Percentiles rank a stretch among this genome's conserved stretches.
Conservation (phyloP, 2,113 vertebrate species). For the Myrmecophaga tridactyla region DNA sequence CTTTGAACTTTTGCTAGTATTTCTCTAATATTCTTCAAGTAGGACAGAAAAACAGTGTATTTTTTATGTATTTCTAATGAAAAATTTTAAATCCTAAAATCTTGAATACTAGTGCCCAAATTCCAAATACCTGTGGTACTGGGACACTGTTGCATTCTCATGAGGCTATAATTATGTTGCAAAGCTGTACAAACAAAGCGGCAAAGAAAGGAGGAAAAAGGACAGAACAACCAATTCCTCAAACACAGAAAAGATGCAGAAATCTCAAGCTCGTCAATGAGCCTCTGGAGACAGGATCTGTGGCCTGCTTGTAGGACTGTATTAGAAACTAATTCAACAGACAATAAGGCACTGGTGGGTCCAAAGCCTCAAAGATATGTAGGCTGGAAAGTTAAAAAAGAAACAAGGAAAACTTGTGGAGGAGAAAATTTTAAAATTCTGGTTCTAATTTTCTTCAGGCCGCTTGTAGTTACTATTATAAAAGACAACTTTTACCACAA, state of each 20-base stretch:
- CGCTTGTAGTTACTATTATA: rapidly evolving
- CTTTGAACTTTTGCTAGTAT: neutral
- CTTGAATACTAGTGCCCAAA: neutral
- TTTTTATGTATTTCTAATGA: neutral
- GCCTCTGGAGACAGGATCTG: neutral
- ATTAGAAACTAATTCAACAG: neutral
- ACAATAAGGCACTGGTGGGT: rapidly evolving
- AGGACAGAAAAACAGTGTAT: neutral
- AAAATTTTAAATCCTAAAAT: slow-evolving; percentile 20
- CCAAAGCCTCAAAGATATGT: neutral
- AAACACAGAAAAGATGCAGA: neutral
- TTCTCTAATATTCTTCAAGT: neutral
- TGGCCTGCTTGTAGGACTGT: neutral
- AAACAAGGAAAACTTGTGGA: neutral
- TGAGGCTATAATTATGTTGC: neutral
- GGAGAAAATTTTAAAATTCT: neutral
- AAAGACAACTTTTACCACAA: neutral
- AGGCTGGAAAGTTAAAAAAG: neutral
- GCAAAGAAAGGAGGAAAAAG: neutral
- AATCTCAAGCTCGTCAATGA: neutral
- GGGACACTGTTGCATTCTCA: no score
- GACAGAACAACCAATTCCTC: neutral
- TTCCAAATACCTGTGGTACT: neutral
- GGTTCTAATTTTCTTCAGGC: neutral
- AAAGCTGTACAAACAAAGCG: neutral